Evolutionary conservation across 2,113 vertebrate species (phyloP).

Genomic region (Plectropomus leopardus): DNA sequence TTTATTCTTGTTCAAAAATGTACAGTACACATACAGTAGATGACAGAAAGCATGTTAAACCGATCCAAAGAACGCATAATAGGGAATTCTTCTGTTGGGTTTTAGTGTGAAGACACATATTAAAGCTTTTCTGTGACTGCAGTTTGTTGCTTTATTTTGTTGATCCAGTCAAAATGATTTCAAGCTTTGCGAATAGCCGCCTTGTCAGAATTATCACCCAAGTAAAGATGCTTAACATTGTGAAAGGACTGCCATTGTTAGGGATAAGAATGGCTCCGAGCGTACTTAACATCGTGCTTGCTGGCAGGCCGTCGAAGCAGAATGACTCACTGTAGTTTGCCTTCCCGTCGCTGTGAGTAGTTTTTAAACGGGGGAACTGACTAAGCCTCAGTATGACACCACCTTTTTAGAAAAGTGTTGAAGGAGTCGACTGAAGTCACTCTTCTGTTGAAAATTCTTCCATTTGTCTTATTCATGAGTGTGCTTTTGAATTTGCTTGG

Average conservation of each 20-base stretch:
- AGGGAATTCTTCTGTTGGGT: not conserved
- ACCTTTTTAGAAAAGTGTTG: slow-evolving; percentile 51
- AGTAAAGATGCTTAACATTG: slow-evolving; percentile 57
- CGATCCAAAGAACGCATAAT: not conserved
- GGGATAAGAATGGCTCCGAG: slow-evolving; percentile 55
- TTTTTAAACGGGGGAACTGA: slow-evolving; percentile 39
- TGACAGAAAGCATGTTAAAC: not conserved
- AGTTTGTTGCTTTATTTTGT: slow-evolving; percentile 42
- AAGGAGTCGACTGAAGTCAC: slow-evolving; percentile 59
- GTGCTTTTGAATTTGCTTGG: slow-evolving; percentile 62
- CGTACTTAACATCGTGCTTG: slow-evolving; percentile 31
- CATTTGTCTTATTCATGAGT: slow-evolving; percentile 68
- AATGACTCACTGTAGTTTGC: slow-evolving; percentile 58
- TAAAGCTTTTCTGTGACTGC: slow-evolving; percentile 12
- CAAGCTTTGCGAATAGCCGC: slow-evolving; percentile 43
- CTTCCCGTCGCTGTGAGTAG: slow-evolving; percentile 12
- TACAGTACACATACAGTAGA: not conserved
- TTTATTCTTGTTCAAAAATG: not conserved
- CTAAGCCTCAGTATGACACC: slow-evolving; percentile 49
- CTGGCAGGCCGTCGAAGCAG: slow-evolving; percentile 34
- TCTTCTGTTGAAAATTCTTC: slow-evolving; percentile 46
- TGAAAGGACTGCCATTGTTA: slow-evolving; percentile 53
- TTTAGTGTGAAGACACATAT: slow-evolving; percentile 12
- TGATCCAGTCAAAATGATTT: slow-evolving; percentile 57
- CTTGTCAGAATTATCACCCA: slow-evolving; percentile 47